Conservation (phyloP, 2,113 vertebrate species). For the Felis chaus region DNA sequence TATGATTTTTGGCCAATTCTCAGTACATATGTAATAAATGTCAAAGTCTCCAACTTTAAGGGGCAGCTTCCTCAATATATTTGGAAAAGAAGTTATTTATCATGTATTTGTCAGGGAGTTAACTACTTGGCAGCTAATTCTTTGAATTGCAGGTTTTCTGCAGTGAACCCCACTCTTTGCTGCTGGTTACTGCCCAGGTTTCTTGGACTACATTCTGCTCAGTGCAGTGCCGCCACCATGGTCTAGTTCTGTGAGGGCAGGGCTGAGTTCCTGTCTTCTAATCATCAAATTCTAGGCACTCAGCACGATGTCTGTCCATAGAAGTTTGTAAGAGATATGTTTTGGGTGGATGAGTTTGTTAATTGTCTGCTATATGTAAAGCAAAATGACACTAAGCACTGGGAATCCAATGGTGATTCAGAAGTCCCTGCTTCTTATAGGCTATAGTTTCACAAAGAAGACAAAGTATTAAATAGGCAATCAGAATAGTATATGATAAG, state of each 20-base stretch:
- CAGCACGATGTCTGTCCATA: background rate
- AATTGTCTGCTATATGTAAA: background rate
- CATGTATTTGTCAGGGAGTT: background rate
- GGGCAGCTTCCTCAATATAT: background rate
- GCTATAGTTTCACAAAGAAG: background rate
- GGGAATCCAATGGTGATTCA: background rate
- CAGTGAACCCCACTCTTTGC: background rate
- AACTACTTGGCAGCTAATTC: background rate
- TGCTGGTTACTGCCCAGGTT: background rate
- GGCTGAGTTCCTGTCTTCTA: background rate
- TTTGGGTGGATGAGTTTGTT: background rate
- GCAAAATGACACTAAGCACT: background rate
- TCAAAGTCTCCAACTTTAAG: background rate
- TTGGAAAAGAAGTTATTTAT: background rate
- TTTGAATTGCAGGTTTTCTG: background rate
- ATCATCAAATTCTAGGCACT: background rate
- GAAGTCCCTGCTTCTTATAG: background rate
- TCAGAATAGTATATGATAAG: background rate
- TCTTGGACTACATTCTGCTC: background rate
- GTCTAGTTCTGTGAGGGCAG: background rate
- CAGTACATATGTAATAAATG: background rate
- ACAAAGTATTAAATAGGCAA: background rate
- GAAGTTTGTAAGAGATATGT: background rate
- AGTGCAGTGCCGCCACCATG: fast-evolving
- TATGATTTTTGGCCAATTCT: background rate